A percentile compares a stretch with the other conserved stretches of the same genome.
phyloP scores from a whole-genome alignment of 2,797 vertebrate species.

The Gymnoscopelus braueri region DNA sequence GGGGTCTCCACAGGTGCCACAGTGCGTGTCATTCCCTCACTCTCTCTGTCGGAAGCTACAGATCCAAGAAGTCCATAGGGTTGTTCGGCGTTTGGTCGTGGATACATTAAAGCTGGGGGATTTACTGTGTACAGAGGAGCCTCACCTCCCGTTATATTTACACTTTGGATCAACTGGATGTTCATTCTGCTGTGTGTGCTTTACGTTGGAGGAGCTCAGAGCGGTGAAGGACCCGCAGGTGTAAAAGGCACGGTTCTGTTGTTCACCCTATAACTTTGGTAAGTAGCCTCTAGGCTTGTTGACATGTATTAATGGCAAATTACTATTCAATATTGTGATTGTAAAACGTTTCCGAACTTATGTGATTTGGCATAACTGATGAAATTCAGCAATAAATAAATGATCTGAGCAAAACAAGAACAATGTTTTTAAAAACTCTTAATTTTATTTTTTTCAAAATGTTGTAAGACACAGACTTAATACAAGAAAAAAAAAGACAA shows the following conservation, averaged over 20 bases:
- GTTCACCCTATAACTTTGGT: conserved; percentile 44
- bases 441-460: too few species aligned
- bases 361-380: too few species aligned
- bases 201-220: not conserved
- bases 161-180: not conserved
- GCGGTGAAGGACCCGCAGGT: conserved; percentile 42
- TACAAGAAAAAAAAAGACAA: too few species aligned
- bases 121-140: not conserved
- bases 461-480: too few species aligned
- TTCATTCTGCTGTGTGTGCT: conserved; percentile 1
- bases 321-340: too few species aligned
- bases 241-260: conserved; percentile 28
- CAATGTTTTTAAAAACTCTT: too few species aligned
- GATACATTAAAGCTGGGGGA: not conserved
- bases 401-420: too few species aligned
- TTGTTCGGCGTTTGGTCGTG: not conserved
- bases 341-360: too few species aligned
- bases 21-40: not conserved
- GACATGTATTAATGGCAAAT: not conserved
- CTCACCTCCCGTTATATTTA: too few species aligned
- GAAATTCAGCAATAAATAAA: too few species aligned
- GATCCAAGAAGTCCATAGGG: not conserved
- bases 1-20: conserved; percentile 57
- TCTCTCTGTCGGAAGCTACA: not conserved
- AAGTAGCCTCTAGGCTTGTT: conserved; percentile 20